Conservation (phyloP, 2,888 invertebrate genomes). For the Tipula vernalis region DNA sequence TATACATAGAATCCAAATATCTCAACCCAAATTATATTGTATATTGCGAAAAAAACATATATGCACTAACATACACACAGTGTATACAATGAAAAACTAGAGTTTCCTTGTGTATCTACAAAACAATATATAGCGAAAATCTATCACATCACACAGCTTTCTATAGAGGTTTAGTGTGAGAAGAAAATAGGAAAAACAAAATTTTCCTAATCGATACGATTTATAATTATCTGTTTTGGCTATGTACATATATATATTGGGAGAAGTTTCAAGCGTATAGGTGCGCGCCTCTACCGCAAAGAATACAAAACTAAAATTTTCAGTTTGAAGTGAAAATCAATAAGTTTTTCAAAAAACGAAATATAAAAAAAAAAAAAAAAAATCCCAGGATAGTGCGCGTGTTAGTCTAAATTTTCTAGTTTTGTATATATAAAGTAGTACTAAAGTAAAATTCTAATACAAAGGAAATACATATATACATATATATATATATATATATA, state of each 20-base stretch:
- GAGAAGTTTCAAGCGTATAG: not conserved
- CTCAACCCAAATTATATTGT: too few relatives aligned
- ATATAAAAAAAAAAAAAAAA: not conserved
- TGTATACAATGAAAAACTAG: not conserved
- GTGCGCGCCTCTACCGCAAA: not conserved
- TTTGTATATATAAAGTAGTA: not conserved
- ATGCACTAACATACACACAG: too few relatives aligned
- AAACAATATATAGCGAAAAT: not conserved
- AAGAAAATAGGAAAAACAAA: not conserved
- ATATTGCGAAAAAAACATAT: too few relatives aligned
- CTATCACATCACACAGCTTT: not conserved
- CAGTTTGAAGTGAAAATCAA: not conserved
- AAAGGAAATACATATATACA: not conserved
- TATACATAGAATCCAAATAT: too few relatives aligned
- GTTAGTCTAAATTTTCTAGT: not conserved
- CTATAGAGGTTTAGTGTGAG: not conserved
- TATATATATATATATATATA: not conserved
- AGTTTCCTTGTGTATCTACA: not conserved
- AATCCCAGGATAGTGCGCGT: not conserved
- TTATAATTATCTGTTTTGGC: not conserved
- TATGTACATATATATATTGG: not conserved
- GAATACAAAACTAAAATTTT: not conserved
- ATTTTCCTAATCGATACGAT: not conserved
- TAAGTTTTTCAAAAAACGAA: not conserved
- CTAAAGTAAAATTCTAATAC: not conserved